phyloP scores from a whole-genome alignment of 2,888 invertebrate genomes.

The Syrista parreyssii region DNA sequence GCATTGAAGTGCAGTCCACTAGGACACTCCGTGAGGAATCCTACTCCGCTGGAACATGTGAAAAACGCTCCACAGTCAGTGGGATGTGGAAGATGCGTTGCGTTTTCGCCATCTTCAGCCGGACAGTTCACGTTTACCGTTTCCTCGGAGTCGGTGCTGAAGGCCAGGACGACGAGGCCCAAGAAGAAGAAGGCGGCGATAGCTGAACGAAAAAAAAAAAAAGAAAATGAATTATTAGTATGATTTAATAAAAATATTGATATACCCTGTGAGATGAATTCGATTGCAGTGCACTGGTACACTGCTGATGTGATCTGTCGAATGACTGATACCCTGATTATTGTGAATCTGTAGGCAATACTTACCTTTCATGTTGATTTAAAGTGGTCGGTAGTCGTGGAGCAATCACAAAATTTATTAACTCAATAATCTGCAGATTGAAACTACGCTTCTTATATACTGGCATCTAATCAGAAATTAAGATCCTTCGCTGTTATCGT shows the following conservation, averaged over 20 bases:
- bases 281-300: no score
- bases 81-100: conserved; percentile 42
- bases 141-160: background rate
- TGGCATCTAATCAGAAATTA: background rate
- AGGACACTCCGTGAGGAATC: conserved; percentile 44
- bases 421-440: background rate
- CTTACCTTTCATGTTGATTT: conserved; percentile 1
- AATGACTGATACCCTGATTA: no score
- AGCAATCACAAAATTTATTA: background rate
- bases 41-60: conserved; percentile 36
- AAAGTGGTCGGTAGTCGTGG: background rate
- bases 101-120: conserved; percentile 26
- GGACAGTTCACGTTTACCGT: conserved; percentile 3
- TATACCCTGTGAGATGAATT: background rate
- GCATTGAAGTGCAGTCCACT: conserved; percentile 46
- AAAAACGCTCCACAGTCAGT: conserved; percentile 43
- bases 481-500: background rate
- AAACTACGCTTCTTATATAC: background rate
- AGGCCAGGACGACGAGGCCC: conserved; percentile 21
- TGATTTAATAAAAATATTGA: background rate
- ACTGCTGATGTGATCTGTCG: no score
- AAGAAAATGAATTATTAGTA: background rate
- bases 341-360: background rate
- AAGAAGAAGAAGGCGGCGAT: conserved; percentile 24
- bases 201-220: conserved; percentile 18